Conservation (phyloP, 2,113 vertebrate genomes). For the Psilopogon haemacephalus region DNA sequence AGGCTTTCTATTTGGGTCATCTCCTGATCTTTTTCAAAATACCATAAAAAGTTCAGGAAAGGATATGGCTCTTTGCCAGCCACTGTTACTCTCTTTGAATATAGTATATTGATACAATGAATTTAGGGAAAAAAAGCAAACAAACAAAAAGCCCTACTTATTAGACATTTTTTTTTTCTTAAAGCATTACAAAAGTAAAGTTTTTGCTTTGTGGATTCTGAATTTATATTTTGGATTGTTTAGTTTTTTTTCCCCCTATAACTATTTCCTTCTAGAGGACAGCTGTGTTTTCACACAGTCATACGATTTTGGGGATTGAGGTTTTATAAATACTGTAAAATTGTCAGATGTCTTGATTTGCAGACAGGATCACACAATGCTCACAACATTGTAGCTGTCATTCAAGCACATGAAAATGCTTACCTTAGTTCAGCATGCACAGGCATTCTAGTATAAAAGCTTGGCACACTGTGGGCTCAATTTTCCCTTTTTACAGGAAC, state of each 20-base stretch:
- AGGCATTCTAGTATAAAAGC: not conserved
- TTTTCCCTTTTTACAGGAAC: not conserved
- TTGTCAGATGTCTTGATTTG: no score
- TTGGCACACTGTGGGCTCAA: not conserved
- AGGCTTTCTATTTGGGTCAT: not conserved
- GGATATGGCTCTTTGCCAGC: not conserved
- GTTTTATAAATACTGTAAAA: not conserved
- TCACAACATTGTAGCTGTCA: not conserved
- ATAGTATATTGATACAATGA: not conserved
- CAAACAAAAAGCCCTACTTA: no score
- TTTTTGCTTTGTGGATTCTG: not conserved
- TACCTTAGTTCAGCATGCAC: not conserved
- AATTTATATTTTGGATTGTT: not conserved
- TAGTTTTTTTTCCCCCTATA: not conserved
- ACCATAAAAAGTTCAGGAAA: not conserved
- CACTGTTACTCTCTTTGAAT: not conserved
- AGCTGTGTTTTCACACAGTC: not conserved
- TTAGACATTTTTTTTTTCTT: no score
- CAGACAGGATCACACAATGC: not conserved
- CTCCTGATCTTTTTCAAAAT: not conserved
- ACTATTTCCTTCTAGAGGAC: not conserved
- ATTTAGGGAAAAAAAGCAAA: no score
- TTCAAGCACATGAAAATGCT: not conserved
- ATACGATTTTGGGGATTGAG: not conserved
- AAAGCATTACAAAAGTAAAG: not conserved